Evolutionary conservation across 2,888 invertebrate genomes (phyloP).

Genomic region (Tachystola acroxantha): DNA sequence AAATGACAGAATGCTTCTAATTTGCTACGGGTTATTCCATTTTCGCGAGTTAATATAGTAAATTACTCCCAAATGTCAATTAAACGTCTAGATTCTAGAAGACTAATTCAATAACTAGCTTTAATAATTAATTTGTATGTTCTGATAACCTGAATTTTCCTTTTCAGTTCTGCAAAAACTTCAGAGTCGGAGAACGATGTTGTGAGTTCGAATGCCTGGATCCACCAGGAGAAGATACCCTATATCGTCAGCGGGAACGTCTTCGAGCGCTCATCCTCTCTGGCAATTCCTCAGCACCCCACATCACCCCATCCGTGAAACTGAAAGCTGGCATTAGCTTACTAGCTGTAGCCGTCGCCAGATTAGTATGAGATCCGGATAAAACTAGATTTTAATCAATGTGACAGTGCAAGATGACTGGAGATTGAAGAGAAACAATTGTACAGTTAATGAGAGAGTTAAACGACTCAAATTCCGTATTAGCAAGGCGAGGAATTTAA

Average conservation of each 20-base stretch:
- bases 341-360: conserved; percentile 57
- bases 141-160: too few species aligned
- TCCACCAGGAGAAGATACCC: conserved; percentile 82
- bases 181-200: conserved; percentile 89
- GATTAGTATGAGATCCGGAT: conserved; percentile 50
- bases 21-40: too few species aligned
- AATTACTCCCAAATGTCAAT: too few species aligned
- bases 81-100: too few species aligned
- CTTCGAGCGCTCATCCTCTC: conserved; percentile 79
- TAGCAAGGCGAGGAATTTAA: too few species aligned
- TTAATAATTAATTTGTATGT: too few species aligned
- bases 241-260: conserved; percentile 78
- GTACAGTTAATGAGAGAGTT: background rate
- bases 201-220: conserved; percentile 94
- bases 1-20: too few species aligned
- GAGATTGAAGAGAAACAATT: too few species aligned
- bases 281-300: conserved; percentile 73
- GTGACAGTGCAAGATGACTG: too few species aligned
- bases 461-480: too few species aligned
- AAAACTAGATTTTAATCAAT: conserved; percentile 3
- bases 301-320: conserved; percentile 39
- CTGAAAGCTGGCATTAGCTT: conserved; percentile 55
- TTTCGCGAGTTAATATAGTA: too few species aligned
- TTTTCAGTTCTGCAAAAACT: conserved; percentile 88
- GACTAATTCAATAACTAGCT: too few species aligned